Evolutionary conservation across 1,140 invertebrate species (phyloP).

Genomic region (Nomia melanderi): DNA sequence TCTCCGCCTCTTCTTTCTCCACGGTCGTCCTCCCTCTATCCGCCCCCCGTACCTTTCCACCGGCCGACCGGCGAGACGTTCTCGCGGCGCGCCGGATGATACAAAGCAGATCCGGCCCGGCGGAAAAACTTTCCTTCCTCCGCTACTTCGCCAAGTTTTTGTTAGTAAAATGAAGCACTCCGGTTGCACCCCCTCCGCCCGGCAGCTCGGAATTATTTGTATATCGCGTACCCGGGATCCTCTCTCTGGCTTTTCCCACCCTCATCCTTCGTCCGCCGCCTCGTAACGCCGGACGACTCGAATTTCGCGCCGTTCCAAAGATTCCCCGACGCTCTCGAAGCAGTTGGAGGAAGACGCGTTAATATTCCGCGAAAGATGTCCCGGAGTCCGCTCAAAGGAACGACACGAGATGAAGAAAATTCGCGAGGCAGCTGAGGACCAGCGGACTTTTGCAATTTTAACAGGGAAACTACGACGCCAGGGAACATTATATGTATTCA

Average conservation of each 20-base stretch:
- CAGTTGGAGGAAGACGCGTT: slow-evolving; percentile 14
- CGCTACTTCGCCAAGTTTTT: slow-evolving; percentile 60
- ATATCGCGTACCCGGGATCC: slow-evolving; percentile 9
- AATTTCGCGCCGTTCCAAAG: slow-evolving; percentile 21
- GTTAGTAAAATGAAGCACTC: slow-evolving; percentile 65
- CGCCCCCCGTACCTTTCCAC: slow-evolving; percentile 27
- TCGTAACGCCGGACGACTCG: neutral
- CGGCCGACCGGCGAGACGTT: slow-evolving; percentile 23
- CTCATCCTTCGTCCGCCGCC: neutral
- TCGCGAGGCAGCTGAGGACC: neutral
- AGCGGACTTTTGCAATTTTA: slow-evolving; percentile 34
- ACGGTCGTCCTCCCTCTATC: neutral
- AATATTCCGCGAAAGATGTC: slow-evolving; percentile 45
- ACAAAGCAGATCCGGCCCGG: slow-evolving; percentile 47
- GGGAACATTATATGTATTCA: slow-evolving; percentile 31
- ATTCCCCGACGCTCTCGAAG: slow-evolving; percentile 7
- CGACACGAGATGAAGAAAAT: neutral
- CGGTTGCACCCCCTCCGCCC: slow-evolving; percentile 30
- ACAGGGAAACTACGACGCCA: neutral
- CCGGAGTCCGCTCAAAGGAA: slow-evolving; percentile 38
- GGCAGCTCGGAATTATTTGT: slow-evolving; percentile 37
- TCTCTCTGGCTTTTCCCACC: neutral
- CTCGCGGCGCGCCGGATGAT: slow-evolving; percentile 45
- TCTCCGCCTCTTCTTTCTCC: neutral
- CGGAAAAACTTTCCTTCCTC: slow-evolving; percentile 51